A percentile compares a stretch with the other conserved stretches of the same genome.
Evolutionary conservation across 2,113 vertebrate genomes (phyloP).

Genomic region (Chlorodrepanis virens): DNA sequence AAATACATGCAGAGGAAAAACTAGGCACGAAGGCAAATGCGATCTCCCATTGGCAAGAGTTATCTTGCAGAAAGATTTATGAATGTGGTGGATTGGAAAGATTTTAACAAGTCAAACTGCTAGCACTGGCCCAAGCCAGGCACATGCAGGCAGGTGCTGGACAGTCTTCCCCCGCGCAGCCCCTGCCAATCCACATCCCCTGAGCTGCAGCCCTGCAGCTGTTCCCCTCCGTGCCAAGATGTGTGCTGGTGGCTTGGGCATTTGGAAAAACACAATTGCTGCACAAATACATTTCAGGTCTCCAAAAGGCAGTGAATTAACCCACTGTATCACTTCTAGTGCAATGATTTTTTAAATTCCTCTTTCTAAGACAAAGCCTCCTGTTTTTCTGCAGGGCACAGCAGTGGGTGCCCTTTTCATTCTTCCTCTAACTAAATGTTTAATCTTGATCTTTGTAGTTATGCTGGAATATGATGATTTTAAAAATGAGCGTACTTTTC

Average conservation of each 20-base stretch:
- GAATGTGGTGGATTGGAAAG: background rate
- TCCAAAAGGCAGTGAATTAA: slow-evolving; percentile 14
- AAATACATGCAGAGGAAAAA: background rate
- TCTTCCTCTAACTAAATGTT: slow-evolving; percentile 1
- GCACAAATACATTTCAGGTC: background rate
- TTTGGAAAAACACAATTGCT: background rate
- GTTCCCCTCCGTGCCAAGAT: background rate
- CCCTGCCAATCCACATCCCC: background rate
- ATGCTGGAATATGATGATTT: background rate
- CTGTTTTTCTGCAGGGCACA: slow-evolving; percentile 17
- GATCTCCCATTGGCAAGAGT: background rate
- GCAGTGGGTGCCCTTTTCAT: background rate
- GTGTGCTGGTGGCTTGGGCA: background rate
- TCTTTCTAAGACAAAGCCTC: slow-evolving; percentile 45
- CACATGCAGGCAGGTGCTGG: slow-evolving; percentile 29
- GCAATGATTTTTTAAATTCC: slow-evolving; percentile 16
- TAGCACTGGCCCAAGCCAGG: background rate
- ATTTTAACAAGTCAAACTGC: background rate
- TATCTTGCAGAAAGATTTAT: background rate
- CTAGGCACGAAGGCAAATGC: background rate
- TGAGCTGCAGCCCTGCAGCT: slow-evolving; percentile 25
- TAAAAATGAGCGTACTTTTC: background rate
- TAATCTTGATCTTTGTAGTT: slow-evolving; percentile 38
- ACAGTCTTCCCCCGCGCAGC: background rate
- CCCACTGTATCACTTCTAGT: slow-evolving; percentile 6